Base-by-base conservation (phyloP, 2,113 vertebrate species). In the Hippolais icterina region DNA sequence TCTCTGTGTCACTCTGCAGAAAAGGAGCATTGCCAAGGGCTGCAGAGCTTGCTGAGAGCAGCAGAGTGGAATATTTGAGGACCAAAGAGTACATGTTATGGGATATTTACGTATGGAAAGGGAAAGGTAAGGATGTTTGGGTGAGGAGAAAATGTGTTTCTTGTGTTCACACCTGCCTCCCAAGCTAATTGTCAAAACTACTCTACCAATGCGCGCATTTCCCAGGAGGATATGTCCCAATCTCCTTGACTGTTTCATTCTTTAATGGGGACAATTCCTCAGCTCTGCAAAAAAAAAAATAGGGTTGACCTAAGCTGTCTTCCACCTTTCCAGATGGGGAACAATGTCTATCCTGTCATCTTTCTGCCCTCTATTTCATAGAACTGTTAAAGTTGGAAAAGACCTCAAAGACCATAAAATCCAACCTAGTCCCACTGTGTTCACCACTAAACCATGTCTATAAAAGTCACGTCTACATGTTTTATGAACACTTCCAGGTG, bases 31-130 rank as follows among this genome's bases (percentile, higher is more conserved):
- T 79, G 20, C 11, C 0, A 1, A 50, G 19, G 31, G 37, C 25
- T 29, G 21, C 31, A 31, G 61, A 35, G 21, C 35, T 68, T 44
- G 10, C 57, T 64, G 49, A 29, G 8, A 39, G 37, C 50, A 75
- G 11, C 6, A 65, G 14, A 52, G 23, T 49, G 42, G 3, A 47
- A 6, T 15, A 47, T 70, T 83, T 75, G 37, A 70, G 52, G 11
- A 52, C 7, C 16, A 4, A 21, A 44, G n/a, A 44, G 5, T 29
- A 20, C 0, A 0, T 49, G 14, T 49, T 63, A 39, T 33, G 6
- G 27, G 21, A 25, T 59, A 47, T 56, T 82, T 88, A 29, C 2
- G 3, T 24, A 12, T 23, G 14, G 18, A 70, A 82, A 37, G 5
- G 11, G 25, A 90, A 78, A 39, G 25, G 42, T 60, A 25, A 39